Conservation (phyloP, 1,140 invertebrate species). For the Atopsyche davidsoni region DNA sequence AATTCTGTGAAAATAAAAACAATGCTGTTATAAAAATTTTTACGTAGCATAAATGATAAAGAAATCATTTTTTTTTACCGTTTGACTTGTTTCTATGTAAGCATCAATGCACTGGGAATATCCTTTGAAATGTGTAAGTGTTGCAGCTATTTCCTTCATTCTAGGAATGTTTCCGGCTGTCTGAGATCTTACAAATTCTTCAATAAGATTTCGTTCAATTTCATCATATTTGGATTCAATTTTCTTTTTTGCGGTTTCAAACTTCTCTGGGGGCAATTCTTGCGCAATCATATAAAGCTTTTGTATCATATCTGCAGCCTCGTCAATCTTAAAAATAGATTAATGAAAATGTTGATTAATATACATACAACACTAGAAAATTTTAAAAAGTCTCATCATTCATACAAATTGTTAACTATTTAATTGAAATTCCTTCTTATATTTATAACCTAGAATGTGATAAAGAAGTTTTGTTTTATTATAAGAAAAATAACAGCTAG, state of each 20-base stretch:
- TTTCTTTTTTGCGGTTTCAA: slow-evolving; percentile 83
- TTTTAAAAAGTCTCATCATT: neutral
- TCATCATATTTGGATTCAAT: slow-evolving; percentile 93
- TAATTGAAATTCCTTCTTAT: too few species aligned
- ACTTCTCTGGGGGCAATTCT: slow-evolving; percentile 82
- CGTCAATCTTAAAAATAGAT: slow-evolving; percentile 66
- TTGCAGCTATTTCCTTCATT: slow-evolving; percentile 91
- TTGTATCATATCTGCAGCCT: slow-evolving; percentile 98
- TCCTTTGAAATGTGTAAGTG: slow-evolving; percentile 92
- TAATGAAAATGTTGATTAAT: too few species aligned
- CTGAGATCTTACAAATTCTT: slow-evolving; percentile 90
- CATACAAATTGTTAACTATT: too few species aligned
- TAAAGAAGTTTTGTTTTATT: too few species aligned
- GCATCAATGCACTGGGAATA: slow-evolving; percentile 95
- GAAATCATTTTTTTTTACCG: slow-evolving; percentile 49
- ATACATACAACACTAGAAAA: neutral
- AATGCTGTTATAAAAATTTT: neutral
- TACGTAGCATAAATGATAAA: neutral
- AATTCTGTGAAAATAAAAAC: slow-evolving; percentile 40
- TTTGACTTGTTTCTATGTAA: slow-evolving; percentile 95
- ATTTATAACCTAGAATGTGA: too few species aligned
- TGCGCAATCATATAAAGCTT: slow-evolving; percentile 94
- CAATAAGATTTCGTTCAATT: slow-evolving; percentile 87
- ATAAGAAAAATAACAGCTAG: too few species aligned
- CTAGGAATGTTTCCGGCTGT: slow-evolving; percentile 72